Evolutionary conservation across 2,113 vertebrate genomes (phyloP).

Genomic region (Girardinichthys multiradiatus): DNA sequence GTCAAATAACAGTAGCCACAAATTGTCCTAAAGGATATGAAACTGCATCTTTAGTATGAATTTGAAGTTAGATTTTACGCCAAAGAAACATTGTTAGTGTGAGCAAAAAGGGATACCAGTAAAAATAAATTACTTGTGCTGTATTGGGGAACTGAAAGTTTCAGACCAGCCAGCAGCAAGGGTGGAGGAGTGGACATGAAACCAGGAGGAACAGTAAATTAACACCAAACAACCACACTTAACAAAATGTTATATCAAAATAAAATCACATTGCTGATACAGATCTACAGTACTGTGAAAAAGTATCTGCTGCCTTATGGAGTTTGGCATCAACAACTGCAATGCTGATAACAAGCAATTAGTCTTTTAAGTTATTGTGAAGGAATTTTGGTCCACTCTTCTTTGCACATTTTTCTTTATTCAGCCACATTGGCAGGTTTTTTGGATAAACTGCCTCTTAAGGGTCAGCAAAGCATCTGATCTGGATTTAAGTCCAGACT

Average conservation of each 20-base stretch:
- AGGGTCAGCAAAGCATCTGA: too few species aligned
- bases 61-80: constrained; percentile 13
- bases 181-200: constrained; percentile 13
- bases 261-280: too few species aligned
- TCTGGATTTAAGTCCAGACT: too few species aligned
- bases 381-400: too few species aligned
- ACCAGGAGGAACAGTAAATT: constrained; percentile 20
- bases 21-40: constrained; percentile 6
- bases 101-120: constrained; percentile 48
- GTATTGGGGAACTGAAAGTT: constrained; percentile 87
- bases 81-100: constrained; percentile 20
- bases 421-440: too few species aligned
- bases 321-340: too few species aligned
- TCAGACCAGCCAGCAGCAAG: constrained; percentile 19
- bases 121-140: constrained; percentile 62
- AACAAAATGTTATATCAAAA: neutral
- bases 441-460: too few species aligned
- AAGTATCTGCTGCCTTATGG: too few species aligned
- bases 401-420: too few species aligned
- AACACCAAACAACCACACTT: neutral
- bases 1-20: constrained; percentile 1
- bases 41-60: neutral
- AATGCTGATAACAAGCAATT: too few species aligned
- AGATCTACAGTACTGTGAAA: too few species aligned
- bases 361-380: too few species aligned